phyloP scores from a whole-genome alignment of 2,797 vertebrate genomes.

The Pseudotriccus pelzelni region DNA sequence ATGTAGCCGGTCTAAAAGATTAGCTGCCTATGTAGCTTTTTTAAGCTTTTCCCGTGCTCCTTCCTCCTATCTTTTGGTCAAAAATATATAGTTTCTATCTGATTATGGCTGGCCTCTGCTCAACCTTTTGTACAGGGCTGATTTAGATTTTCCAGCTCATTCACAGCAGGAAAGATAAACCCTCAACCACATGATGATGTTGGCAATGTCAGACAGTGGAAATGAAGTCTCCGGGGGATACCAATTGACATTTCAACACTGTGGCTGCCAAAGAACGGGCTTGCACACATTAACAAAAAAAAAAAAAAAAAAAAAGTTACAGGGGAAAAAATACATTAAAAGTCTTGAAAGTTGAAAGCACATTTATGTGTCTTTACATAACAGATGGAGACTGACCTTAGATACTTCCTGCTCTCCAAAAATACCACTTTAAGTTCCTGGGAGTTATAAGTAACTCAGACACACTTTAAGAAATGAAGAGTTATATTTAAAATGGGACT shows the following conservation, averaged over 20 bases:
- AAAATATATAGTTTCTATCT: slow-evolving; percentile 30
- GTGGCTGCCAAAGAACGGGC: slow-evolving; percentile 19
- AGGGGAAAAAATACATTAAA: background rate
- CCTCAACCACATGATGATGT: slow-evolving; percentile 33
- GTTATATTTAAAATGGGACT: background rate
- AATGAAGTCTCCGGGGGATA: slow-evolving; percentile 55
- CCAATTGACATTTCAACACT: slow-evolving; percentile 61
- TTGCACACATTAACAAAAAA: background rate
- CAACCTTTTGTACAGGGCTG: background rate
- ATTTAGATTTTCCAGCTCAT: slow-evolving; percentile 49
- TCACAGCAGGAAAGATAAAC: slow-evolving; percentile 43
- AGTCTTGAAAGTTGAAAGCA: background rate
- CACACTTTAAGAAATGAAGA: background rate
- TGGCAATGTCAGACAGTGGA: slow-evolving; percentile 31
- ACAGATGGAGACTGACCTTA: background rate
- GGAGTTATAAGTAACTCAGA: background rate
- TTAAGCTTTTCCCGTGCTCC: background rate
- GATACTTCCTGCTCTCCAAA: background rate
- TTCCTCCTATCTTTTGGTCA: background rate
- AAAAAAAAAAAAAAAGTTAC: background rate
- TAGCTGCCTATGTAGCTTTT: background rate
- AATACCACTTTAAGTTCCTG: background rate
- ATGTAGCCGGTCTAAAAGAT: background rate
- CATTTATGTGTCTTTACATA: background rate
- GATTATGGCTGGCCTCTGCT: slow-evolving; percentile 19